phyloP scores from a whole-genome alignment of 92 coral and sea anemone species.

The Anthopleura xanthogrammica region DNA sequence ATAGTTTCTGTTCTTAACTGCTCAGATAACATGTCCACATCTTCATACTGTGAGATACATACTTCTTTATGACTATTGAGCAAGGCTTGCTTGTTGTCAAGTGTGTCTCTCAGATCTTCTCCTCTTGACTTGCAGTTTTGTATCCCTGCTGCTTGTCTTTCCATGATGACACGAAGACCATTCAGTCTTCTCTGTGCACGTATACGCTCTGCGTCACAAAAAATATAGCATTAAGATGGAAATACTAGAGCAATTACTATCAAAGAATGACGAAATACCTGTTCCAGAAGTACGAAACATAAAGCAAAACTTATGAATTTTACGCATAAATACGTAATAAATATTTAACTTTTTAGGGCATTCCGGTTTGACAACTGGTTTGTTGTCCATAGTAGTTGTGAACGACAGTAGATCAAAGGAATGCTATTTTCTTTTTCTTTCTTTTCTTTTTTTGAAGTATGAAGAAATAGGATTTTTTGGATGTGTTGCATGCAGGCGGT shows the following conservation, averaged over 20 bases:
- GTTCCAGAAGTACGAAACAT: no score
- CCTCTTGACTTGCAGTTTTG: slow-evolving; percentile 40
- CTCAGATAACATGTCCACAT: slow-evolving; percentile 47
- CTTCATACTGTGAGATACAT: slow-evolving; percentile 53
- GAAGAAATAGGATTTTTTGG: no score
- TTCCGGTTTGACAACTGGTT: neutral
- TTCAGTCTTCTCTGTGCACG: slow-evolving; percentile 38
- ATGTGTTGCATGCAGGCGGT: no score
- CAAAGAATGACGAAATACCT: no score
- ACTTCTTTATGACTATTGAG: slow-evolving; percentile 70
- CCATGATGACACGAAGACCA: slow-evolving; percentile 44
- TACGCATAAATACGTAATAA: no score
- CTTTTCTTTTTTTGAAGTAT: no score
- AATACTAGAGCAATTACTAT: no score
- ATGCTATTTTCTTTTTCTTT: no score
- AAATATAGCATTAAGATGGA: neutral
- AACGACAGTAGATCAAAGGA: neutral
- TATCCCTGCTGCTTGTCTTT: slow-evolving; percentile 59
- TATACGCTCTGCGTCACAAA: neutral
- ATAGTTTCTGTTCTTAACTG: slow-evolving; percentile 37
- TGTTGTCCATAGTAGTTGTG: neutral
- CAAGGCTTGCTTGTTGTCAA: slow-evolving; percentile 49
- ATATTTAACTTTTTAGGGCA: no score
- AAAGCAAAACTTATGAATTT: no score
- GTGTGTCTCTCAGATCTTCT: slow-evolving; percentile 35